These are phyloP conservation scores for Mus spretus DNA, from an alignment of 2,797 vertebrate genomes.

Conservation along the genomic window DNA sequence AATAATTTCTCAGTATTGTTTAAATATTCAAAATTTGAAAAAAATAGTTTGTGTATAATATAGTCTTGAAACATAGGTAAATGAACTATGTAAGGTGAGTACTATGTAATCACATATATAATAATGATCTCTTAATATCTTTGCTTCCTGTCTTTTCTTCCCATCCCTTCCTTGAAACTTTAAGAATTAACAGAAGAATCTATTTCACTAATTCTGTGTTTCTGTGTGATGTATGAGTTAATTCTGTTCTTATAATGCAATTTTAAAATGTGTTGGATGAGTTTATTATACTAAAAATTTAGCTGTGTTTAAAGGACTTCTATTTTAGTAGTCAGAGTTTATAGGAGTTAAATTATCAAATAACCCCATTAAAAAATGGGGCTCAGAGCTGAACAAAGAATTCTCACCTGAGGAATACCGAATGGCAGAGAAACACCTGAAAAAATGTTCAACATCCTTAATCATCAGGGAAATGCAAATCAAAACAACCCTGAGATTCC, in stretches of 20 bases:
- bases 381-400: too few species aligned
- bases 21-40: conserved; percentile 31
- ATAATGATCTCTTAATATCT: neutral
- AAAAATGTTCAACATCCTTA: too few species aligned
- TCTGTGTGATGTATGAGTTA: neutral
- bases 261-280: neutral
- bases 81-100: neutral
- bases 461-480: too few species aligned
- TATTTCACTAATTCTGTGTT: neutral
- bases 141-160: neutral
- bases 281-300: neutral
- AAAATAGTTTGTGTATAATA: neutral
- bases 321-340: neutral
- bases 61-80: neutral
- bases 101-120: neutral
- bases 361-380: too few species aligned
- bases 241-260: neutral
- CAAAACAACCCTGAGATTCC: too few species aligned
- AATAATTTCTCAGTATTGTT: neutral
- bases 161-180: neutral
- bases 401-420: too few species aligned
- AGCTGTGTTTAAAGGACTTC: neutral
- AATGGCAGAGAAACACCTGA: too few species aligned
- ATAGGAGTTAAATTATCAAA: neutral
- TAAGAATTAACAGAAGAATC: neutral